Percentiles rank a stretch among this genome's conserved stretches.
Conservation (phyloP, 2,888 invertebrate genomes). For the Sylvicola cinctus region DNA sequence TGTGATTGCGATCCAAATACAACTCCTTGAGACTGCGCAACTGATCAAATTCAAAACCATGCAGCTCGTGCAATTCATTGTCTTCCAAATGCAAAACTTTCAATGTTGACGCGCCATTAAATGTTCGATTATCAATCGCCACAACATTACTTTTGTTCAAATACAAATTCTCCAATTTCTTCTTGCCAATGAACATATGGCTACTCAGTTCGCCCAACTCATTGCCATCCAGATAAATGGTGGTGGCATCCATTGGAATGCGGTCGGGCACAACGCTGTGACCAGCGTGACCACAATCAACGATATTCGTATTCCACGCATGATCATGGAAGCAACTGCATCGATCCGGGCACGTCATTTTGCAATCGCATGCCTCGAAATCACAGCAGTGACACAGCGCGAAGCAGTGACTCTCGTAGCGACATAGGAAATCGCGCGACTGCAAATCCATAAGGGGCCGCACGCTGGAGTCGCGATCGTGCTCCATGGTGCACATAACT, state of each 20-base stretch:
- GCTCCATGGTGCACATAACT: conserved; percentile 55
- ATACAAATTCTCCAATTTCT: conserved; percentile 54
- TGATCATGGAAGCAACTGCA: conserved; percentile 77
- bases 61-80: conserved; percentile 46
- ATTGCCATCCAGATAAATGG: conserved; percentile 69
- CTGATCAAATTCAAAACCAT: conserved; percentile 61
- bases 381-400: conserved; percentile 76
- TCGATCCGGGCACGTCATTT: conserved; percentile 73
- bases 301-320: conserved; percentile 67
- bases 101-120: conserved; percentile 56
- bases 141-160: conserved; percentile 60
- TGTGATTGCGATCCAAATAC: conserved; percentile 55
- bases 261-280: conserved; percentile 53
- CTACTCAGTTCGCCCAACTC: conserved; percentile 56
- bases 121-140: conserved; percentile 58
- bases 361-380: conserved; percentile 78
- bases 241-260: conserved; percentile 78
- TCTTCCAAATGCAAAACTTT: conserved; percentile 57
- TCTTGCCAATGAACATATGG: conserved; percentile 73
- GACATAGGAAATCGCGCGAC: conserved; percentile 59
- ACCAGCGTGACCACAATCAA: conserved; percentile 58
- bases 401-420: conserved; percentile 66
- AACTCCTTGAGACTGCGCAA: conserved; percentile 51
- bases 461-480: conserved; percentile 25
- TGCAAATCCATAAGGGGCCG: conserved; percentile 42